Evolutionary conservation across 2,888 invertebrate genomes (phyloP), one percentile per base, ranked within the genome.

Genomic region (Carpatolechia fugitivella): DNA sequence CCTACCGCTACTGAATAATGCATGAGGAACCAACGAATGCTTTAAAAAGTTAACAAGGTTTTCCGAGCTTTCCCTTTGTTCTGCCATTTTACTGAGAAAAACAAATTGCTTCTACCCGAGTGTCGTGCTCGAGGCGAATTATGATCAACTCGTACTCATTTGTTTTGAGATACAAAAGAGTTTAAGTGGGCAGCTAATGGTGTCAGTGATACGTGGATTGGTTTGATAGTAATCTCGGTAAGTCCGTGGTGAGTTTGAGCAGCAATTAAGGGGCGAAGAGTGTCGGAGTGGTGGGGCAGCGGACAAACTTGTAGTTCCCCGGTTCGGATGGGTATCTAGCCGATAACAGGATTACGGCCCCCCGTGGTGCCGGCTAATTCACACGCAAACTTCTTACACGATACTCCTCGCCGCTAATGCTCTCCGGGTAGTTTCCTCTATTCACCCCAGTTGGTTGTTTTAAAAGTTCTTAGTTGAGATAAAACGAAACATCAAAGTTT

Each of bases 21-120:
- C 82, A 88, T 84, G 82, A 85, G 74, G 65, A 72, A 68, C 78
- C 79, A 78, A 78, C 78, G 80, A 84, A 85, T 83, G 81, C 80
- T 86, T 87, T 86, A 85, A 86, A 88, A 87, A 87, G 84, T 86
- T 87, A 86, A 87, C 86, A 85, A 86, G 85, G 78, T 88, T 86
- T 85, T 79, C 82, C 79, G 76, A 81, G 82, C 76, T 85, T 86
- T 50, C 82, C 79, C 85, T 82, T 85, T 87, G 83, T 85, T 83
- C 80, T 78, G 77, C 74, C 77, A 75, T 78, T 82, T 41, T 80
- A 74, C 76, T 63, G 72, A 73, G 76, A 75, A 77, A 82, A 85
- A 80, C 82, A 80, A 81, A 85, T 84, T 82, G 78, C 82, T 74
- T 76, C 68, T 71, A 76, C 75, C 64, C 69, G 67, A 70, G 68